A percentile compares a stretch with the other conserved stretches of the same genome.
These are phyloP conservation scores for Aleiodes leptofemur DNA, from an alignment of 2,888 invertebrate genomes.

Conservation along the genomic window DNA sequence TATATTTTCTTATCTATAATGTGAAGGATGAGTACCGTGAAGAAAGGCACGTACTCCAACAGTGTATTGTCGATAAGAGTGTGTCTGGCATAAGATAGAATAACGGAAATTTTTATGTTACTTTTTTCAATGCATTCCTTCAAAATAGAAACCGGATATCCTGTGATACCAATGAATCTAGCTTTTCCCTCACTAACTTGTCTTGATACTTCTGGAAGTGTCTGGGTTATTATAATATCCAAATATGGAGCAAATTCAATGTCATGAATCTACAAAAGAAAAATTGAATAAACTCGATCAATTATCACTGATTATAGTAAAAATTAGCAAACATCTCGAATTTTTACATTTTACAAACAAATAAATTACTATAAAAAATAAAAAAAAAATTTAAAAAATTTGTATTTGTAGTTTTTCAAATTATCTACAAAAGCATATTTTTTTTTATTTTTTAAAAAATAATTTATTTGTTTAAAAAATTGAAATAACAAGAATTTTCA, in stretches of 20 bases:
- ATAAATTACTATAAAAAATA: too few species aligned
- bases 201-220: slow-evolving; percentile 87
- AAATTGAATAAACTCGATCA: neutral
- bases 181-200: slow-evolving; percentile 85
- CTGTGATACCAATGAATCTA: slow-evolving; percentile 89
- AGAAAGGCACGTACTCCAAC: slow-evolving; percentile 83
- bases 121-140: slow-evolving; percentile 84
- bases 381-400: too few species aligned
- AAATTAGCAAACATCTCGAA: neutral
- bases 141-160: slow-evolving; percentile 87
- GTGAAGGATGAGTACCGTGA: slow-evolving; percentile 79
- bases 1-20: neutral
- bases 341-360: too few species aligned
- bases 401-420: too few species aligned
- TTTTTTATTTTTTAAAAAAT: too few species aligned
- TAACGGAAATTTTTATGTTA: slow-evolving; percentile 81
- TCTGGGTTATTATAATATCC: slow-evolving; percentile 88
- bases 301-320: slow-evolving; percentile 22
- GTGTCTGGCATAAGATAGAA: slow-evolving; percentile 88
- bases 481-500: too few species aligned
- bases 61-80: slow-evolving; percentile 89
- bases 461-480: too few species aligned
- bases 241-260: slow-evolving; percentile 89
- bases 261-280: slow-evolving; percentile 87
- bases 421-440: too few species aligned